These are phyloP conservation scores for Prorops nasuta DNA, from an alignment of 1,140 invertebrate species.

Conservation along the genomic window DNA sequence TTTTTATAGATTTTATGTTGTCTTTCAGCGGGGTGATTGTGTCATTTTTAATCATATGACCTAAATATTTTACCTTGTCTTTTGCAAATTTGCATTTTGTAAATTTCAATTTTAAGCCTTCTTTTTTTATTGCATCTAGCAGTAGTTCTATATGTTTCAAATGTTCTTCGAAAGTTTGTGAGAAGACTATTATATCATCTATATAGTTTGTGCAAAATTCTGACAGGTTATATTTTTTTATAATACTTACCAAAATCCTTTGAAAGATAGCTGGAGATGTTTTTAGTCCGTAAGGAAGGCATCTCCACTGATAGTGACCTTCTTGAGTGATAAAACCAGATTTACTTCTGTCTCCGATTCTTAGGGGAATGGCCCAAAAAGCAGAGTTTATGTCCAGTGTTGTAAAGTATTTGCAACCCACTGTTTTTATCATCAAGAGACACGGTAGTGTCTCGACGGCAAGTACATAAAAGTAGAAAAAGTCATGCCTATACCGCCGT, in stretches of 20 bases:
- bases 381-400: constrained; percentile 41
- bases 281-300: constrained; percentile 36
- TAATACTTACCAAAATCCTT: constrained; percentile 29
- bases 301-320: constrained; percentile 38
- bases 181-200: constrained; percentile 36
- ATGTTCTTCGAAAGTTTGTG: constrained; percentile 32
- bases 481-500: too few species aligned
- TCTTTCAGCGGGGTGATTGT: not conserved
- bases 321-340: constrained; percentile 42
- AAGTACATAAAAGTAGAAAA: too few species aligned
- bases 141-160: constrained; percentile 9
- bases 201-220: constrained; percentile 23
- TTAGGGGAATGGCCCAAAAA: constrained; percentile 40
- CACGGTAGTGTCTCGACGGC: too few species aligned
- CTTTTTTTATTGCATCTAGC: not conserved
- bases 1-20: not conserved
- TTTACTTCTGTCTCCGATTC: constrained; percentile 34
- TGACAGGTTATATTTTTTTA: constrained; percentile 28
- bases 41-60: not conserved
- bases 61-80: not conserved
- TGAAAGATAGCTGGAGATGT: constrained; percentile 40
- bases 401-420: constrained; percentile 18
- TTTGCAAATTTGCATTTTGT: not conserved
- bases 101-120: not conserved
- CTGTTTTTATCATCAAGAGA: constrained; percentile 15